These are phyloP conservation scores for Silurus aristotelis DNA, from an alignment of 2,797 vertebrate species.

Conservation along the genomic window DNA sequence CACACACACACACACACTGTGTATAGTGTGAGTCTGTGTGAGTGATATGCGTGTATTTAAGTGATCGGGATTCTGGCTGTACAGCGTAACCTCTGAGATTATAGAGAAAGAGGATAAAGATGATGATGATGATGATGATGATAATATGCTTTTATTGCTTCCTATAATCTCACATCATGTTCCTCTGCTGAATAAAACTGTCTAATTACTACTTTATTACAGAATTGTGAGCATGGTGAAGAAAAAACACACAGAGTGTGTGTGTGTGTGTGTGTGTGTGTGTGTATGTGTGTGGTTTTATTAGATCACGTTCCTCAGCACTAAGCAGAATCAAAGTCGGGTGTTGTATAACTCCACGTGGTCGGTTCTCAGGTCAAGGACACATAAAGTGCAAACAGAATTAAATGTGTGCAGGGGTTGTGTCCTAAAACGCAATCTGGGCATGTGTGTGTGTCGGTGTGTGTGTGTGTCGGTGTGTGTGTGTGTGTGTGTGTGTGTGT, in stretches of 20 bases:
- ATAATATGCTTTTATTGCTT: not conserved
- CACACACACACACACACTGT: no score
- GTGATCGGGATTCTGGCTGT: no score
- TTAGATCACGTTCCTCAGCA: conserved; percentile 3
- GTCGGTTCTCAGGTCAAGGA: not conserved
- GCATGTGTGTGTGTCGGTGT: no score
- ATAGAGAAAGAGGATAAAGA: no score
- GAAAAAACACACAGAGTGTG: not conserved
- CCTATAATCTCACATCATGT: not conserved
- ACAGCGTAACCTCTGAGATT: no score
- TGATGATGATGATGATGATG: no score
- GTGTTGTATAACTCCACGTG: not conserved
- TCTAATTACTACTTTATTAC: not conserved
- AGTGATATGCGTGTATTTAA: not conserved
- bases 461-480: no score
- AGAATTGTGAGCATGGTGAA: not conserved
- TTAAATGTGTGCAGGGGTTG: not conserved
- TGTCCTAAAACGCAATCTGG: not conserved
- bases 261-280: no score
- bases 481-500: no score
- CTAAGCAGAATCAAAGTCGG: not conserved
- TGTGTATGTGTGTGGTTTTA: not conserved
- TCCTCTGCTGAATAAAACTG: not conserved
- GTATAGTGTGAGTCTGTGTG: not conserved
- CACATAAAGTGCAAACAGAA: not conserved